Conservation (phyloP, 2,113 vertebrate species). For the Aepyceros melampus region DNA sequence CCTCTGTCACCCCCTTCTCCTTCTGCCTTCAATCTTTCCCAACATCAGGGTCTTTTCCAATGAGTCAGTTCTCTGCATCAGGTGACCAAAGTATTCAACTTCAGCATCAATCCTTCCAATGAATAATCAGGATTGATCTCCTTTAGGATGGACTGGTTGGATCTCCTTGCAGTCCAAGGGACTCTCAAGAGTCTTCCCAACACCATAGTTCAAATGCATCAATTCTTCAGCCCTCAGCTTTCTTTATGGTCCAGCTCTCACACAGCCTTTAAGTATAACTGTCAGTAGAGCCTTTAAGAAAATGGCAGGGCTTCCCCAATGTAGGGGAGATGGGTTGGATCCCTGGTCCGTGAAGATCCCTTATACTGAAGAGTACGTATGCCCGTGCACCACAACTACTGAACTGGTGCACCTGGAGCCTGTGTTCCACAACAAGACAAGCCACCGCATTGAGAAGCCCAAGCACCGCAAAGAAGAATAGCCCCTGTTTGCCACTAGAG, state of each 20-base stretch:
- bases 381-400: background rate
- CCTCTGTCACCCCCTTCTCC: background rate
- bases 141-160: background rate
- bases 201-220: background rate
- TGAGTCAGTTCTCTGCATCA: background rate
- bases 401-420: background rate
- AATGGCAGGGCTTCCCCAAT: background rate
- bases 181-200: background rate
- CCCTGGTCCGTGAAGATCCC: background rate
- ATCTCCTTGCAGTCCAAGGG: background rate
- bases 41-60: background rate
- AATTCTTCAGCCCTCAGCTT: background rate
- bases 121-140: background rate
- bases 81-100: background rate
- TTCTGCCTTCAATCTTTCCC: background rate
- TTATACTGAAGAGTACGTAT: background rate
- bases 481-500: background rate
- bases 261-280: background rate
- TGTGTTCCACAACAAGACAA: background rate
- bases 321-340: background rate
- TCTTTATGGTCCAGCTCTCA: background rate
- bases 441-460: background rate
- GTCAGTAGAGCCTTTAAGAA: background rate
- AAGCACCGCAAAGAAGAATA: background rate
- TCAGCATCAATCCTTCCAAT: background rate